Conservation (phyloP, 2,888 invertebrate species). For the Lampropteryx suffumata region DNA sequence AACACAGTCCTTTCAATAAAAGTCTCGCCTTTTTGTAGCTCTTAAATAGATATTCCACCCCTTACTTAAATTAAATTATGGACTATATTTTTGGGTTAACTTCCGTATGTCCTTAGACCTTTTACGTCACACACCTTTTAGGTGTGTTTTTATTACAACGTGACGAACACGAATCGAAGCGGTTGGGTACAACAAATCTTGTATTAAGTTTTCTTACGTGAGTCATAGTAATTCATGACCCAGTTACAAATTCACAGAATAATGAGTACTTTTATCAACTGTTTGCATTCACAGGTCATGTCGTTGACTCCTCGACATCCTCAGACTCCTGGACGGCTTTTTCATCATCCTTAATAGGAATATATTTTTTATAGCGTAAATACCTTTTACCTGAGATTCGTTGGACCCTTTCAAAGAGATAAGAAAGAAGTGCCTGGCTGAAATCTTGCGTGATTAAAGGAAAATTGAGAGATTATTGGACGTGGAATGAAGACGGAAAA, state of each 20-base stretch:
- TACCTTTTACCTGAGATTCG: conserved; percentile 49
- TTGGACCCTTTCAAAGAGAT: conserved; percentile 50
- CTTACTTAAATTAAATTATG: conserved; percentile 72
- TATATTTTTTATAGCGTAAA: conserved; percentile 30
- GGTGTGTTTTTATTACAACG: background rate
- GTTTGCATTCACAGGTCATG: too few species aligned
- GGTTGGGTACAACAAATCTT: too few species aligned
- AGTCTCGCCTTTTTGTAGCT: conserved; percentile 60
- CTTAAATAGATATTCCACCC: conserved; percentile 69
- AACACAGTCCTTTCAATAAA: conserved; percentile 65
- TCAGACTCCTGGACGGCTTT: conserved; percentile 18
- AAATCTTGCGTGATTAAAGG: conserved; percentile 57
- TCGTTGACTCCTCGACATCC: background rate
- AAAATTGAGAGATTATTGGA: conserved; percentile 47
- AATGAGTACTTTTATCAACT: too few species aligned
- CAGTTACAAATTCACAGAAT: too few species aligned
- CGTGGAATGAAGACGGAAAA: conserved; percentile 31
- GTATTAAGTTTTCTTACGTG: too few species aligned
- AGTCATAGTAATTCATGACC: too few species aligned
- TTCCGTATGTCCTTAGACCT: conserved; percentile 50
- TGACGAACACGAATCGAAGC: background rate
- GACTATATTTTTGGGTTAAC: conserved; percentile 61
- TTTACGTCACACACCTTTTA: conserved; percentile 30
- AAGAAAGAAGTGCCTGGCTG: conserved; percentile 48
- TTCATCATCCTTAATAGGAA: conserved; percentile 12